A percentile compares a stretch with the other conserved stretches of the same genome.
Conservation (phyloP, 2,888 invertebrate genomes). For the Eumacrocentrus americanus region DNA sequence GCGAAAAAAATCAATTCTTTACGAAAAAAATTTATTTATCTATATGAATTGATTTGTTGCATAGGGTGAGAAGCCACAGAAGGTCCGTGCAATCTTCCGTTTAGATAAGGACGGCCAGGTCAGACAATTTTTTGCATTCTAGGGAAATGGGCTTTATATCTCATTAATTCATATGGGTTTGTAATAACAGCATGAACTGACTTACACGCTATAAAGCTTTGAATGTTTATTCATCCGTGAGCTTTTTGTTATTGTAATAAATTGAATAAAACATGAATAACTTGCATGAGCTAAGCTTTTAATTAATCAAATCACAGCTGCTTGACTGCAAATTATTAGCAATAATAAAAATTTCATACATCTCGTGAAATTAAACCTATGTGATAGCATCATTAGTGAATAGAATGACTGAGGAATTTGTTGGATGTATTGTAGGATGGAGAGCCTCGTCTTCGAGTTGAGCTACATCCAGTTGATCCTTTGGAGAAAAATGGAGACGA, state of each 20-base stretch:
- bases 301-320: too few relatives aligned
- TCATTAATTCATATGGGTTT: slow-evolving; percentile 12
- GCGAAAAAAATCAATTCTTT: neutral
- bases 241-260: too few relatives aligned
- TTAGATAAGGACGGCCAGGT: slow-evolving; percentile 63
- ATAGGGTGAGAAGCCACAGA: slow-evolving; percentile 62
- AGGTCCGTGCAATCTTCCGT: slow-evolving; percentile 62
- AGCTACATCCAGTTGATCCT: slow-evolving; percentile 69
- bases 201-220: too few relatives aligned
- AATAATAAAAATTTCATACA: too few relatives aligned
- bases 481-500: slow-evolving; percentile 55
- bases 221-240: too few relatives aligned
- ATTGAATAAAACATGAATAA: too few relatives aligned
- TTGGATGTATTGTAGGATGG: slow-evolving; percentile 66
- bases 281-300: too few relatives aligned
- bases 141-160: slow-evolving; percentile 39
- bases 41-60: slow-evolving; percentile 49
- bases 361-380: too few relatives aligned
- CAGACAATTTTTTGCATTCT: slow-evolving; percentile 53
- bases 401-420: neutral
- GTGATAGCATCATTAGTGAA: neutral
- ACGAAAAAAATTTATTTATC: slow-evolving; percentile 15
- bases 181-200: too few relatives aligned
- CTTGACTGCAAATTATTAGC: too few relatives aligned
- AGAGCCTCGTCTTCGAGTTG: slow-evolving; percentile 70